phyloP scores from a whole-genome alignment of 2,888 invertebrate species.

The Phalera bucephala region DNA sequence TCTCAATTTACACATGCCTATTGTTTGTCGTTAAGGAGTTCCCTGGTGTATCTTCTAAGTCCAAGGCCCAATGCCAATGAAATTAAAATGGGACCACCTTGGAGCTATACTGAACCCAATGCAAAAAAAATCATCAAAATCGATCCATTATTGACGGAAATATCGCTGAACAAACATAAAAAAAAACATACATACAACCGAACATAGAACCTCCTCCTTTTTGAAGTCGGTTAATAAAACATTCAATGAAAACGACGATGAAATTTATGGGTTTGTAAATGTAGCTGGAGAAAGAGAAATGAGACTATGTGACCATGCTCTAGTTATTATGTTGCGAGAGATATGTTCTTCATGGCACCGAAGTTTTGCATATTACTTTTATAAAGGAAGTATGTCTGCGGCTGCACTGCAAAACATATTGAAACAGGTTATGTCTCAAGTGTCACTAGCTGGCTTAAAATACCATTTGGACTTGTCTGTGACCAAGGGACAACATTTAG shows the following conservation, averaged over 20 bases:
- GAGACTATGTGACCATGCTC: constrained; percentile 20
- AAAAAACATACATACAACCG: no score
- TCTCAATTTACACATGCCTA: no score
- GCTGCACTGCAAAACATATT: constrained; percentile 18
- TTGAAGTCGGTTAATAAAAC: no score
- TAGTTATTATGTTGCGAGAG: constrained; percentile 27
- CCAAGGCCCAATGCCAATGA: no score
- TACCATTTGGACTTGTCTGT: constrained; percentile 21
- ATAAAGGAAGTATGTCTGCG: constrained; percentile 22
- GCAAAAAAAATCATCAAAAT: no score
- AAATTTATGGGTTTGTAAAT: constrained; percentile 19
- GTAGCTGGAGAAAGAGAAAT: constrained; percentile 10
- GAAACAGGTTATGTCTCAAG: constrained; percentile 15
- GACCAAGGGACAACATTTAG: constrained; percentile 31
- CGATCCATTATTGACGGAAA: no score
- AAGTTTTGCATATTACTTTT: constrained; percentile 24
- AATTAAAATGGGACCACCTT: no score
- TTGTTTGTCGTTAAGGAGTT: no score
- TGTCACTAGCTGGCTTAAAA: constrained; percentile 17
- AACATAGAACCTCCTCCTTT: no score
- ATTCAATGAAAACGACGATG: constrained; percentile 15
- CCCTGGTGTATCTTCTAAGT: no score
- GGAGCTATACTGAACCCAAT: no score
- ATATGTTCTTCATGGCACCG: constrained; percentile 21
- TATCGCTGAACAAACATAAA: no score